Conservation (phyloP, 2,113 vertebrate species). For the Gnathonemus echidnorhynchus region DNA sequence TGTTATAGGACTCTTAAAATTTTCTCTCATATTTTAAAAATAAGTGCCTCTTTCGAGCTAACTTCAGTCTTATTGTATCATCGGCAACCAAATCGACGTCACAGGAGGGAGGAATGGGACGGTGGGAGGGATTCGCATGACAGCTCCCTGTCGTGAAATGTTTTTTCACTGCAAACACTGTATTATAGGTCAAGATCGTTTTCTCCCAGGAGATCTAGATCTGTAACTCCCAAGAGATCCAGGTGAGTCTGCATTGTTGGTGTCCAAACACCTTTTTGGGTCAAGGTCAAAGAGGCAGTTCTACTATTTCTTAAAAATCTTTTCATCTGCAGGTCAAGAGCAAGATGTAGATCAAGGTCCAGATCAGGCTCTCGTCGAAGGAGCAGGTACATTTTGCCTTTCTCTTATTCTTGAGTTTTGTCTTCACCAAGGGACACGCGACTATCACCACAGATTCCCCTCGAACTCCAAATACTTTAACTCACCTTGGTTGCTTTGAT, state of each 20-base stretch:
- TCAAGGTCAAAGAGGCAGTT: not conserved
- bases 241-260: slow-evolving; percentile 53
- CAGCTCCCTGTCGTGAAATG: not conserved
- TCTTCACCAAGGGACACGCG: not conserved
- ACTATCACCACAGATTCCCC: not conserved
- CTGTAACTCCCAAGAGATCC: slow-evolving; percentile 72
- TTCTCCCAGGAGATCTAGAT: slow-evolving; percentile 72
- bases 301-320: not conserved
- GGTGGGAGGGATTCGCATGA: not conserved
- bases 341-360: slow-evolving; percentile 72
- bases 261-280: not conserved
- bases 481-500: not conserved
- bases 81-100: not conserved
- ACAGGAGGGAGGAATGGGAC: not conserved
- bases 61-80: not conserved
- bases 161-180: slow-evolving; percentile 1
- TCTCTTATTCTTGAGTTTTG: slow-evolving; percentile 10
- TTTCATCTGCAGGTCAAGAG: slow-evolving; percentile 54
- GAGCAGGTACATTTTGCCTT: slow-evolving; percentile 61
- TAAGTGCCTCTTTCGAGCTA: not conserved
- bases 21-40: not conserved
- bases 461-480: not conserved
- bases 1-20: not conserved
- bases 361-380: slow-evolving; percentile 67
- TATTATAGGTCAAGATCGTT: slow-evolving; percentile 64